Base-by-base conservation (phyloP, 2,113 vertebrate species). In the Herpailurus yagouaroundi region DNA sequence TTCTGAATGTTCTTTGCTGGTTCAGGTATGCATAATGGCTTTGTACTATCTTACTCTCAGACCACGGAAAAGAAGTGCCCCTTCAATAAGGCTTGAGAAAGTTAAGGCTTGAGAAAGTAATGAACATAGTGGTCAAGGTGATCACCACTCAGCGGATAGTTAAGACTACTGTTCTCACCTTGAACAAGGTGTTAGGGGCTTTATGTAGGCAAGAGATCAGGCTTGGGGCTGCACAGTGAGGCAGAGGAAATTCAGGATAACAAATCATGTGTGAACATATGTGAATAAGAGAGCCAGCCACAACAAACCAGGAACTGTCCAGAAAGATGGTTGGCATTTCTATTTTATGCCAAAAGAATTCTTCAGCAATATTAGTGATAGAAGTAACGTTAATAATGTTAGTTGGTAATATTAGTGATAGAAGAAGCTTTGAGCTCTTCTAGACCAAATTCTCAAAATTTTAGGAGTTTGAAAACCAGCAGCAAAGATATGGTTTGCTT, bases 1-100 rank as follows among this genome's bases (percentile, higher is more conserved):
- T 89, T 60, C 10, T 27, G 71, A 88, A 82, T 69, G 38, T 81
- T 92, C 85, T 89, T 74, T 94, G 60, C 36, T 63, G 27, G 95
- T 88, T 50, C 69, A 36, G 45, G 23, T 73, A 5, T 21, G 74
- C 77, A 27, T 38, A 41, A 64, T 73, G 50, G 57, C 7, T 76
- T 80, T 90, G 41, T 38, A 36, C 18, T 80, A 6, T 90, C 31
- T 68, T 55, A 41, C 15, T 48, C 15, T 86, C 41, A 4, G 23
- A 48, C 25, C 21, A 45, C 33, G 29, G 29, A 41, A 93, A 94
- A 79, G 19, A 77, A 97, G 25, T 33, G 96, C 50, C 69, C 36
- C 50, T 96, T 80, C 27, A 57, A 8, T 50, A 63, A 74, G 64
- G 19, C 33, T 81, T 18, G 25, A 23, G 12, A 68, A 55, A 87